Evolutionary conservation across 2,797 vertebrate species (phyloP).

Genomic region (Pterois miles): DNA sequence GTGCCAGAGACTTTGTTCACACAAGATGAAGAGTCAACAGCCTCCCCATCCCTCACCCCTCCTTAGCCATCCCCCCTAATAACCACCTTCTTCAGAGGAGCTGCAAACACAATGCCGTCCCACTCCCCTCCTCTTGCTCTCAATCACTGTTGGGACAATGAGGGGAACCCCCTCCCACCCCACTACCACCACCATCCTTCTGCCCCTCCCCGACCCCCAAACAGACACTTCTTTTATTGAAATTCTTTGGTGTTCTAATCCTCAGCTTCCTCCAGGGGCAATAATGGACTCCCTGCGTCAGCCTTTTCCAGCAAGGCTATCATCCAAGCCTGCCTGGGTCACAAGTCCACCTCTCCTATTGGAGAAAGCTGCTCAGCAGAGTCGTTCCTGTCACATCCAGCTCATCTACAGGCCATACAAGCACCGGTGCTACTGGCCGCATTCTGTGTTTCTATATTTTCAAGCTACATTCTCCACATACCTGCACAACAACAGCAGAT

Average conservation of each 20-base stretch:
- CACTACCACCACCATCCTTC: slow-evolving; percentile 62
- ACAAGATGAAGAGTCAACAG: slow-evolving; percentile 91
- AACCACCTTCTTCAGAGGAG: slow-evolving; percentile 85
- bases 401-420: slow-evolving; percentile 30
- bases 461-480: not conserved
- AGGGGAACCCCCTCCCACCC: slow-evolving; percentile 54
- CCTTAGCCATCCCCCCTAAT: slow-evolving; percentile 83
- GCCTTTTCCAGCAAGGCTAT: slow-evolving; percentile 86
- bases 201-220: slow-evolving; percentile 77
- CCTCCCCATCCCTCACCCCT: slow-evolving; percentile 78
- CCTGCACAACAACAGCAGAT: not conserved
- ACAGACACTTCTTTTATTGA: slow-evolving; percentile 91
- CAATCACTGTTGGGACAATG: slow-evolving; percentile 85
- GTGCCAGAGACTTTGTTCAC: slow-evolving; percentile 86
- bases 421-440: slow-evolving; percentile 1
- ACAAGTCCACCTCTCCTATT: slow-evolving; percentile 75
- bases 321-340: slow-evolving; percentile 80
- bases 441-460: not conserved
- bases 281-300: slow-evolving; percentile 87
- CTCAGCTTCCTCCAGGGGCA: slow-evolving; percentile 88
- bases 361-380: slow-evolving; percentile 32
- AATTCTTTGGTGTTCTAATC: slow-evolving; percentile 91
- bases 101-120: slow-evolving; percentile 83
- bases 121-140: slow-evolving; percentile 84
- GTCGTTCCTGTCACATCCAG: slow-evolving; percentile 54